Percentiles rank a stretch among this genome's conserved stretches.
Evolutionary conservation across 1,140 invertebrate species (phyloP).

Genomic region (Ptiloglossa arizonensis): DNA sequence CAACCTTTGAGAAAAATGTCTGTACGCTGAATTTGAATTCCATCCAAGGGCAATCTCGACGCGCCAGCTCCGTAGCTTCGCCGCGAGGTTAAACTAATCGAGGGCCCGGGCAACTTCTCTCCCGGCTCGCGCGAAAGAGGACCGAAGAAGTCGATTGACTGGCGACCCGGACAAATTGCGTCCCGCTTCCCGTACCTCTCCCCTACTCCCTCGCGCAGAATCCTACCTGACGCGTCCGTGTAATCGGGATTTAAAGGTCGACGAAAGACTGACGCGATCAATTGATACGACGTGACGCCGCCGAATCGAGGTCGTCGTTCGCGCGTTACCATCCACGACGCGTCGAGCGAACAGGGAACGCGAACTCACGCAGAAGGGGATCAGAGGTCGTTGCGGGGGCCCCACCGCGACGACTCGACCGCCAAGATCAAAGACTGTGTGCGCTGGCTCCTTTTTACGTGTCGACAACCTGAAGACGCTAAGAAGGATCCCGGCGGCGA

Average conservation of each 20-base stretch:
- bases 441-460: slow-evolving; percentile 31
- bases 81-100: background rate
- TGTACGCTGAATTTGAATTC: too few species aligned
- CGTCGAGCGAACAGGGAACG: slow-evolving; percentile 14
- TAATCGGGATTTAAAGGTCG: slow-evolving; percentile 44
- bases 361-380: slow-evolving; percentile 34
- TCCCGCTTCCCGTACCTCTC: too few species aligned
- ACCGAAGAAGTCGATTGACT: background rate
- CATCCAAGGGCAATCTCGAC: too few species aligned
- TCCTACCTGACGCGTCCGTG: background rate
- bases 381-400: slow-evolving; percentile 47
- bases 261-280: slow-evolving; percentile 41
- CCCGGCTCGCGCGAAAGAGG: background rate
- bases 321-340: too few species aligned
- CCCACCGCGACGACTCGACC: slow-evolving; percentile 27
- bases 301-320: slow-evolving; percentile 32
- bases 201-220: too few species aligned
- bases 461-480: slow-evolving; percentile 12
- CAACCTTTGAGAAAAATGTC: too few species aligned
- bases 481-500: slow-evolving; percentile 15
- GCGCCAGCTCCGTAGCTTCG: too few species aligned
- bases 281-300: slow-evolving; percentile 40
- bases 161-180: background rate
- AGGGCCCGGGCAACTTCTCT: background rate
- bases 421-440: slow-evolving; percentile 51